phyloP scores from a whole-genome alignment of 2,888 invertebrate genomes.

The Autographa pulchrina region DNA sequence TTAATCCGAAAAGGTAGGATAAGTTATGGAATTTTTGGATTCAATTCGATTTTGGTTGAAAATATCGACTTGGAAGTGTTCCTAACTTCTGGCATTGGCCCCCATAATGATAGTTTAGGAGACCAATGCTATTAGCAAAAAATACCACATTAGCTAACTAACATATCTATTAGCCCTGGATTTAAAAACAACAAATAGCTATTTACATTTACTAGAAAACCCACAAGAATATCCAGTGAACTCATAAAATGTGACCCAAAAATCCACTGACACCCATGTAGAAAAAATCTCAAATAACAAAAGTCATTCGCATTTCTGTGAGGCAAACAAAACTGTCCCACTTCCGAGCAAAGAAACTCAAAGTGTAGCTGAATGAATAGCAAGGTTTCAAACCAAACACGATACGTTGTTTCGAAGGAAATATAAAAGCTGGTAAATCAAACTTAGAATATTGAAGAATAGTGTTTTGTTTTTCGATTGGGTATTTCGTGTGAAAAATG shows the following conservation, averaged over 20 bases:
- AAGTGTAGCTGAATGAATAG: constrained; percentile 50
- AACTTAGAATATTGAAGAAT: constrained; percentile 18
- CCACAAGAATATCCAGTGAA: neutral
- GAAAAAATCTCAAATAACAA: constrained; percentile 46
- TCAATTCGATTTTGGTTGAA: no score
- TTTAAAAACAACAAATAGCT: neutral
- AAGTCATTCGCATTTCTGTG: constrained; percentile 54
- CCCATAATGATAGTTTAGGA: no score
- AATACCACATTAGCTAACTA: neutral
- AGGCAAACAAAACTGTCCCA: constrained; percentile 58
- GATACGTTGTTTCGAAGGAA: constrained; percentile 32
- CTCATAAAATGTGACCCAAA: constrained; percentile 48
- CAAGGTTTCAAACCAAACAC: constrained; percentile 45
- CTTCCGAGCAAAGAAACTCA: constrained; percentile 35
- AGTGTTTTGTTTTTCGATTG: constrained; percentile 12
- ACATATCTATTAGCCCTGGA: neutral
- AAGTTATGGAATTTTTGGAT: no score
- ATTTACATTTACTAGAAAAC: neutral
- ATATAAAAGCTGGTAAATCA: constrained; percentile 26
- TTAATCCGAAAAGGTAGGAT: neutral
- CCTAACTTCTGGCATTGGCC: no score
- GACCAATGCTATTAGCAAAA: no score
- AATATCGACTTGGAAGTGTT: no score
- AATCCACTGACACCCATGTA: constrained; percentile 47
- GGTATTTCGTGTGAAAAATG: neutral